Evolutionary conservation across 1,140 invertebrate species (phyloP), one percentile per base, ranked within the genome.

Genomic region (Scaptomyza pallida): DNA sequence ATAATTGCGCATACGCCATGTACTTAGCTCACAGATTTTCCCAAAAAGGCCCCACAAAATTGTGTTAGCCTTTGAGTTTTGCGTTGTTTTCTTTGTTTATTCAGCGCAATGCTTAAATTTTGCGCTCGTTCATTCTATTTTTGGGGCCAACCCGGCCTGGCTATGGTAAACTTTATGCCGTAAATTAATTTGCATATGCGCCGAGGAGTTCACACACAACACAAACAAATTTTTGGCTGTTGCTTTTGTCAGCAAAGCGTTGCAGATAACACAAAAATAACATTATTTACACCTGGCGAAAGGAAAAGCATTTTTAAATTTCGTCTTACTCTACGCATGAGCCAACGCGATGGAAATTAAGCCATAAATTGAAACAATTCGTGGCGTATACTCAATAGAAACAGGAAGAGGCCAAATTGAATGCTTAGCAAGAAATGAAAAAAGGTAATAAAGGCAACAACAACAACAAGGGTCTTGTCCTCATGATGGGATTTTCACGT

Each of bases 401-500:
- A 51, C 13, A 35, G 17, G 12, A 5, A 16, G 13, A 12, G 4
- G 9, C 52, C 16, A 63, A 73, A 73, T 62, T 73, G 45, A 67
- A 78, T 37, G 26, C 19, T 48, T 33, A 48, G 4, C 2, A 59
- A 67, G 40, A 68, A 72, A 35, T 51, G 57, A 68, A 67, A 44
- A 67, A 44, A 44, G 47, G 26, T 70, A 76, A 76, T 54, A 62
- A 74, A 61, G 45, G 33, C 37, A 60, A 44, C 47, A 60, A 37
- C 12, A 52, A 59, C 30, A 47, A 62, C 35, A 62, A 63, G 41
- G 59, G 60, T 79, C 54, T 23, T 61, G 57, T 70, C 50, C 74
- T 64, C 80, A 68, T 88, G 81, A 86, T 86, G 81, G 62, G 74
- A 69, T 86, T 86, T 86, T 86, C 74, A 86, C 82, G 77, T 86